Evolutionary conservation across 2,113 vertebrate species (phyloP).

Genomic region (Zosterops japonicus): DNA sequence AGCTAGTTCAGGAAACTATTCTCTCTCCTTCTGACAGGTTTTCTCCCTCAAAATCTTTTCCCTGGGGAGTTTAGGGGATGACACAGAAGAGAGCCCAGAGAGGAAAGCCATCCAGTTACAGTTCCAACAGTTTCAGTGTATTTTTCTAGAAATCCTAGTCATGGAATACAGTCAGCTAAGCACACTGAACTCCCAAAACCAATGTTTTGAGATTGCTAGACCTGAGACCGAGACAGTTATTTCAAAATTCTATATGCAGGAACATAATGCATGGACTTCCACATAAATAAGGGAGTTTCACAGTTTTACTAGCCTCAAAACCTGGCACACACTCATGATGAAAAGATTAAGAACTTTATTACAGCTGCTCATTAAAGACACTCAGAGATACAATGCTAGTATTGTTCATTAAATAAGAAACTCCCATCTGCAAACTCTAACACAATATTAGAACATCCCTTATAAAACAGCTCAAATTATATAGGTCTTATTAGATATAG

Average conservation of each 20-base stretch:
- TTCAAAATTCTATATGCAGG: background rate
- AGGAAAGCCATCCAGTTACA: background rate
- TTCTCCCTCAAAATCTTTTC: background rate
- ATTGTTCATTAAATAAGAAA: background rate
- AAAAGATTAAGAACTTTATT: background rate
- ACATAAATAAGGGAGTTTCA: background rate
- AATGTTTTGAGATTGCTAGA: background rate
- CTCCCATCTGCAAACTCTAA: background rate
- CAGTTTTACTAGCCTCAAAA: background rate
- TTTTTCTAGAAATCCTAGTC: background rate
- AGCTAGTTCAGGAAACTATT: background rate
- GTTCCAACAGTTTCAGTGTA: background rate
- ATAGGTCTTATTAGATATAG: background rate
- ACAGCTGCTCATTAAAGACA: background rate
- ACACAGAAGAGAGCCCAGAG: background rate
- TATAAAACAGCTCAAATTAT: background rate
- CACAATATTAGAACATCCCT: background rate
- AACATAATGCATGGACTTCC: background rate
- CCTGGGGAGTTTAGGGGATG: background rate
- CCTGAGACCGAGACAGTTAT: background rate
- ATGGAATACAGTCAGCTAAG: background rate
- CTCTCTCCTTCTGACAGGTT: background rate
- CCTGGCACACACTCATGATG: background rate
- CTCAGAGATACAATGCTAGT: background rate
- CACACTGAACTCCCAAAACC: background rate